Base-by-base conservation (phyloP, 2,113 vertebrate species). In the Lucifuga dentata region DNA sequence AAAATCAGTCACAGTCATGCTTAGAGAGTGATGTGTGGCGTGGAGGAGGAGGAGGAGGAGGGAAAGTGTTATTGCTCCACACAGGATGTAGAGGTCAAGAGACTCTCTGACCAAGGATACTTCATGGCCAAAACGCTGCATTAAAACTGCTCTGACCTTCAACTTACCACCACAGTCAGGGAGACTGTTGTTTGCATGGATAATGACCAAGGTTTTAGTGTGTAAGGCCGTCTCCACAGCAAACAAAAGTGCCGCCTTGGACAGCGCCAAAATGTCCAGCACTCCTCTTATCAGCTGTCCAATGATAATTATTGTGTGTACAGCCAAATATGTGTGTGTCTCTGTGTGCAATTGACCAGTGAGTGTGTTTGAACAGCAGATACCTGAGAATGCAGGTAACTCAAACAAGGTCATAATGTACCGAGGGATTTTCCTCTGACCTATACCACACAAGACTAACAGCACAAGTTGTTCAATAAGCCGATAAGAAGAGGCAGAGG, bases 111-210 rank as follows among this genome's bases (percentile, higher is more conserved):
- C 58, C 57, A 61, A 75, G 70, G 77, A 83, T 67, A 43, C 50
- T 50, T 52, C 49, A 52, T 5, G 53, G 38, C 61, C 69, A 77
- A 70, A 79, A 67, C 68, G 73, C 66, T 70, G 66, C 79, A 83
- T 78, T 80, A 76, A 53, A 80, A 62, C 33, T n/a, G 38, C 45
- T 48, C 69, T 77, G 74, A 83, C 86, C 81, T 83, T 86, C 74
- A 88, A 68, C 78, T 71, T 68, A 56, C 59, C 55, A 55, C 50
- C 39, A 21, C 81, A 73, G 66, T 59, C 38, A 61, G 38, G 26
- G 44, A 61, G 58, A n/a, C 63, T 68, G 57, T 33, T 77, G 69
- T 80, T 75, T 78, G 52, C 51, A 45, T 69, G 73, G 45, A 40
- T 56, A 61, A 72, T 78, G 67, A 77, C 80, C 73, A 74, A 57